phyloP scores from a whole-genome alignment of 2,113 vertebrate species.

The Oryzias woworae region DNA sequence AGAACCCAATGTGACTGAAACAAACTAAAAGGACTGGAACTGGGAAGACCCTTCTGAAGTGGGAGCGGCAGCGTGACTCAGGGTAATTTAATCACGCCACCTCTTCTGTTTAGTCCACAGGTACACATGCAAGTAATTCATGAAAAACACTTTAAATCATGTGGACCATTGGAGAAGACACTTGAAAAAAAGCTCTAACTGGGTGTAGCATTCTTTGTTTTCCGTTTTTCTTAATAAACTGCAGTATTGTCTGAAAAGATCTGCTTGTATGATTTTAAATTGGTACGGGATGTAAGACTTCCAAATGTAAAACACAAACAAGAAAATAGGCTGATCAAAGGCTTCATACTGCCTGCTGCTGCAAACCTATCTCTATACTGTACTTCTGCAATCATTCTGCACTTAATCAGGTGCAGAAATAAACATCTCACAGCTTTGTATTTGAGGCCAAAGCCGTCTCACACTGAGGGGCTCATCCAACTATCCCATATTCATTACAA shows the following conservation, averaged over 20 bases:
- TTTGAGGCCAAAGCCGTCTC: conserved; percentile 46
- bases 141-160: conserved; percentile 8
- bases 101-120: conserved; percentile 27
- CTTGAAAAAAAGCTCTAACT: not conserved
- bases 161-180: not conserved
- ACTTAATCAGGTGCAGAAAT: conserved; percentile 68
- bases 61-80: conserved; percentile 26
- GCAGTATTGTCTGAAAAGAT: conserved; percentile 14
- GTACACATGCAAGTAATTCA: conserved; percentile 30
- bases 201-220: not conserved
- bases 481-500: conserved; percentile 38
- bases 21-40: conserved; percentile 37
- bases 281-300: conserved; percentile 46
- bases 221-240: conserved; percentile 19
- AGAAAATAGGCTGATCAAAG: conserved; percentile 56
- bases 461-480: conserved; percentile 40
- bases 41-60: conserved; percentile 43
- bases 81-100: conserved; percentile 52
- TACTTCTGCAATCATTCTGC: conserved; percentile 58
- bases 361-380: conserved; percentile 59
- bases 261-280: conserved; percentile 18
- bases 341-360: conserved; percentile 44
- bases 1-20: conserved; percentile 70
- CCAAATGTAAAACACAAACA: conserved; percentile 56
- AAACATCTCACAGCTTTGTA: conserved; percentile 63